Base-by-base conservation (phyloP, 1,140 invertebrate species). In the Tetramorium simillimum region DNA sequence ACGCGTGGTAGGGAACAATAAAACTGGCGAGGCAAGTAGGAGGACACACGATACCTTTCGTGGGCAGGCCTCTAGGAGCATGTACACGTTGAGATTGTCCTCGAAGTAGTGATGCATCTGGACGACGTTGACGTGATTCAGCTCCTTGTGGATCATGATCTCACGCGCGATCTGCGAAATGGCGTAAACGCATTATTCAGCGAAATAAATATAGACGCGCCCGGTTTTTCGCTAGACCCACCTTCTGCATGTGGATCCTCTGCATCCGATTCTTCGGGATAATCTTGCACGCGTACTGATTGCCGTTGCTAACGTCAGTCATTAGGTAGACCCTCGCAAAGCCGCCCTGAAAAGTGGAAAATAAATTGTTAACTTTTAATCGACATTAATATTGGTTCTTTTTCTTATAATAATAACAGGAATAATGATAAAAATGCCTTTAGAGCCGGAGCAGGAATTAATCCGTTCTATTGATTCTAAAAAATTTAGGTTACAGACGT, bases 301-400 rank as follows among this genome's bases (percentile, higher is more conserved):
- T 96, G 69, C 96, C 95, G 14, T 96, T 97, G 18, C 95, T 95
- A 5, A 96, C 92, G 89, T 97, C 96, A 9, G 96, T 96, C 60
- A 97, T 95, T 91, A 98, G 96, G 90, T 97, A 97, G 69, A 97
- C 97, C 89, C 96, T 95, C 24, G 97, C 97, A 93, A 97, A 97
- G 33, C 97, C 97, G 88, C 97, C 97, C 96, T 97, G 91, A n/a
- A 95, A 95, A 87, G 84, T 81, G 18, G 80, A 80, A 77, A 53
- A 49, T 56, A 7, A 62, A 33, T 12, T 46, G 46, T 46, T 33
- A 33, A 33, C 33, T 33, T 33, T 33, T 33, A 33, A 33, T 33
- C 3, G 0, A 33, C 33, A 33, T 33, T 33, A 33, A 33, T 33
- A 33, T 5, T 4, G 33, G 33, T 3, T 33, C 4, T 33, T 33